Percentiles rank a stretch among this genome's conserved stretches.
Evolutionary conservation across 2,113 vertebrate genomes (phyloP).

Genomic region (Pycnonotus jocosus): DNA sequence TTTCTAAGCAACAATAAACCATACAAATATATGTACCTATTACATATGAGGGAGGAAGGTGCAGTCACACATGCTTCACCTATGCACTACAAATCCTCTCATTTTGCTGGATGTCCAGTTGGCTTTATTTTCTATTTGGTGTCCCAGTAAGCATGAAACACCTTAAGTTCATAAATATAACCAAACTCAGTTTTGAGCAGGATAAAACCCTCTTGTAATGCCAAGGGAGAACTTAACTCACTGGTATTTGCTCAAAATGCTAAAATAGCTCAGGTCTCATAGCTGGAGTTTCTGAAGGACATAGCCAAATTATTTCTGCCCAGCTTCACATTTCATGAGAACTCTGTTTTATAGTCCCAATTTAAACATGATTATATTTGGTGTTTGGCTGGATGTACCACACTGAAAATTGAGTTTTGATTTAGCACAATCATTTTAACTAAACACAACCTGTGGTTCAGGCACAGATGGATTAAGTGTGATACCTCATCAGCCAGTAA

Average conservation of each 20-base stretch:
- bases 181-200: neutral
- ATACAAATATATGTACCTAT: neutral
- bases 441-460: neutral
- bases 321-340: conserved; percentile 2
- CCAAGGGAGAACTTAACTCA: neutral
- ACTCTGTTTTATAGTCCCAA: neutral
- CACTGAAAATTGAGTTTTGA: conserved; percentile 31
- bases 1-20: neutral
- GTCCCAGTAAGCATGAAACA: neutral
- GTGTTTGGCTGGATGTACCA: neutral
- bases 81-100: neutral
- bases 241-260: neutral
- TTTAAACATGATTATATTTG: conserved; percentile 12
- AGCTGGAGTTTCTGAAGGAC: neutral
- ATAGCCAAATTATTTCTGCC: conserved; percentile 4
- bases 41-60: neutral
- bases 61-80: neutral
- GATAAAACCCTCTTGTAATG: neutral
- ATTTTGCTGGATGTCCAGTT: neutral
- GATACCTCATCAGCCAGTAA: neutral
- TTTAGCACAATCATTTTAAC: conserved; percentile 26
- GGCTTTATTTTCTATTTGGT: neutral
- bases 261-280: neutral
- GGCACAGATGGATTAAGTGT: neutral
- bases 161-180: neutral